Conservation (phyloP, 2,797 vertebrate species). For the Tolypeutes matacus region DNA sequence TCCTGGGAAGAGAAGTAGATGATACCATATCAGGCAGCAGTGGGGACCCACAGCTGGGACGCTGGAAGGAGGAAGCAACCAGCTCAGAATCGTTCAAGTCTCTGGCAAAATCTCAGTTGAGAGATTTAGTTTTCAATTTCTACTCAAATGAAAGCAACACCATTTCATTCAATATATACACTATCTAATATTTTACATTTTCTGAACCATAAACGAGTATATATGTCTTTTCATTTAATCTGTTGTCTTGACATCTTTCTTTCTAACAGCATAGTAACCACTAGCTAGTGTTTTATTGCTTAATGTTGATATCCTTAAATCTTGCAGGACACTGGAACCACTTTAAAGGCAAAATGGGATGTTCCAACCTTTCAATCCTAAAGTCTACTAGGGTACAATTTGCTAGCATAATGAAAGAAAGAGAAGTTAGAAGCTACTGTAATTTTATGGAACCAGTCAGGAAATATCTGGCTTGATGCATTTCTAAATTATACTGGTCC, state of each 20-base stretch:
- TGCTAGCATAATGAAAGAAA: background rate
- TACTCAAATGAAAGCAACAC: background rate
- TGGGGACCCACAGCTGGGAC: background rate
- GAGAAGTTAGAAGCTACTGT: background rate
- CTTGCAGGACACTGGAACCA: background rate
- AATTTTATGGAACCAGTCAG: background rate
- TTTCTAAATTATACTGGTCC: conserved; percentile 21
- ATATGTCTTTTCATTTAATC: conserved; percentile 26
- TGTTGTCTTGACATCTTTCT: background rate
- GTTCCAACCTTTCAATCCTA: background rate
- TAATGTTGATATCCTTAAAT: background rate
- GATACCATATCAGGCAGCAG: too few species aligned
- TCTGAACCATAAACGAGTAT: background rate
- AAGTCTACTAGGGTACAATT: background rate
- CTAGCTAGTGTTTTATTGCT: background rate
- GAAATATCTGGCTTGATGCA: background rate
- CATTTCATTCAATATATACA: background rate
- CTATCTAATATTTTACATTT: background rate
- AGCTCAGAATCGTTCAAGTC: background rate
- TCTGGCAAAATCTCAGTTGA: background rate
- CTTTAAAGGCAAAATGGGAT: conserved; percentile 10
- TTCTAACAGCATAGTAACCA: background rate
- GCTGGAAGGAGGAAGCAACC: background rate
- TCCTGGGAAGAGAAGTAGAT: background rate
- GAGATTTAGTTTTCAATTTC: background rate